These are phyloP conservation scores for Drosophila tani DNA, from an alignment of 1,140 invertebrate genomes.

Conservation along the genomic window DNA sequence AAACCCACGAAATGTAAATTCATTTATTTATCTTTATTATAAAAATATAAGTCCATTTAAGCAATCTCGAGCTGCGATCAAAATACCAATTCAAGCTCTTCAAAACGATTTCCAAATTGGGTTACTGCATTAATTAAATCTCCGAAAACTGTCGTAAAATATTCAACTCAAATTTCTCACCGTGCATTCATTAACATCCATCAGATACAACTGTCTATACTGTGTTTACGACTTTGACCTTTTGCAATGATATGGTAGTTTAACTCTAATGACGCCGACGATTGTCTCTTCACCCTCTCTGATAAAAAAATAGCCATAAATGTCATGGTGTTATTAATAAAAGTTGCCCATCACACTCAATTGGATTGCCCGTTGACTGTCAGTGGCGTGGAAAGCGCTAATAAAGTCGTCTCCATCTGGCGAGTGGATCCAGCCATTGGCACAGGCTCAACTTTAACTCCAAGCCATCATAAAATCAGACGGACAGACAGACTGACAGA, in stretches of 20 bases:
- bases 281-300: conserved; percentile 26
- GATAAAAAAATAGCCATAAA: conserved; percentile 66
- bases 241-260: conserved; percentile 68
- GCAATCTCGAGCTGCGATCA: neutral
- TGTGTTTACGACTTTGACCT: conserved; percentile 76
- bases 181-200: conserved; percentile 38
- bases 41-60: neutral
- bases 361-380: conserved; percentile 38
- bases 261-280: conserved; percentile 59
- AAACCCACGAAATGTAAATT: neutral
- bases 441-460: conserved; percentile 47
- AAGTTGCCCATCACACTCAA: conserved; percentile 74
- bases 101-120: conserved; percentile 1
- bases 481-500: conserved; percentile 7
- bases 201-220: conserved; percentile 35
- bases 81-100: neutral
- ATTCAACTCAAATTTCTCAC: conserved; percentile 13
- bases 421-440: conserved; percentile 26
- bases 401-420: conserved; percentile 68
- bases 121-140: conserved; percentile 1
- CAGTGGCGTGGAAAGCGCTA: conserved; percentile 47
- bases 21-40: no score
- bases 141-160: neutral
- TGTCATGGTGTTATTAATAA: conserved; percentile 71
- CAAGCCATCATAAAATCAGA: conserved; percentile 41